phyloP scores from a whole-genome alignment of 2,797 vertebrate species.

The Hoplostethus mediterraneus region DNA sequence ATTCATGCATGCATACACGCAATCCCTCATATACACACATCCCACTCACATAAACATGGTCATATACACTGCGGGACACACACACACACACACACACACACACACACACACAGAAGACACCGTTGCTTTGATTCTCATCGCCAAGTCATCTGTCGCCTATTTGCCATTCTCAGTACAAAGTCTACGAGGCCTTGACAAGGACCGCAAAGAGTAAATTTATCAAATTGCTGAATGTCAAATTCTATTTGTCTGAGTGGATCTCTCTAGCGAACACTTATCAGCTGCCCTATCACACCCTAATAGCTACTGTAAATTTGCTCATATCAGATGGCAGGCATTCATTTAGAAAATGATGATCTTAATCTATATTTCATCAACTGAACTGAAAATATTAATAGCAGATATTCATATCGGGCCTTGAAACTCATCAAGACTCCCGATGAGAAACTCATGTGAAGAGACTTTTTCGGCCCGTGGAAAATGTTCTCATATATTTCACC shows the following conservation, averaged over 20 bases:
- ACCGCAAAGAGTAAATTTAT: conserved; percentile 65
- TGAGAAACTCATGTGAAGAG: conserved; percentile 57
- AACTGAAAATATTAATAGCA: conserved; percentile 74
- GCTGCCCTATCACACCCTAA: conserved; percentile 64
- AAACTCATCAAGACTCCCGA: conserved; percentile 66
- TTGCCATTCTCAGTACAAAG: conserved; percentile 28
- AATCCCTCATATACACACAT: neutral
- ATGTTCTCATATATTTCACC: conserved; percentile 54
- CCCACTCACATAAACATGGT: neutral
- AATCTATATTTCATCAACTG: conserved; percentile 81
- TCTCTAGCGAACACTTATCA: conserved; percentile 67
- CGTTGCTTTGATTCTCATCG: neutral
- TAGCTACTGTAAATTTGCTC: conserved; percentile 76
- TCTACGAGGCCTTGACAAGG: conserved; percentile 52
- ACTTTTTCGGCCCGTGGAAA: conserved; percentile 47
- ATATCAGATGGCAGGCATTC: conserved; percentile 73
- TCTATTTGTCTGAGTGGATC: conserved; percentile 61
- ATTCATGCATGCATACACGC: conserved; percentile 8
- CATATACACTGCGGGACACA: neutral
- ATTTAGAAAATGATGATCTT: conserved; percentile 77
- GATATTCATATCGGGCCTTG: conserved; percentile 72
- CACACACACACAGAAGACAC: neutral
- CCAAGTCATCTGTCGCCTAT: conserved; percentile 9
- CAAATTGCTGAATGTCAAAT: conserved; percentile 62
- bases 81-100: neutral